Evolutionary conservation across 2,797 vertebrate genomes (phyloP).

Genomic region (Mionectes olivaceus): DNA sequence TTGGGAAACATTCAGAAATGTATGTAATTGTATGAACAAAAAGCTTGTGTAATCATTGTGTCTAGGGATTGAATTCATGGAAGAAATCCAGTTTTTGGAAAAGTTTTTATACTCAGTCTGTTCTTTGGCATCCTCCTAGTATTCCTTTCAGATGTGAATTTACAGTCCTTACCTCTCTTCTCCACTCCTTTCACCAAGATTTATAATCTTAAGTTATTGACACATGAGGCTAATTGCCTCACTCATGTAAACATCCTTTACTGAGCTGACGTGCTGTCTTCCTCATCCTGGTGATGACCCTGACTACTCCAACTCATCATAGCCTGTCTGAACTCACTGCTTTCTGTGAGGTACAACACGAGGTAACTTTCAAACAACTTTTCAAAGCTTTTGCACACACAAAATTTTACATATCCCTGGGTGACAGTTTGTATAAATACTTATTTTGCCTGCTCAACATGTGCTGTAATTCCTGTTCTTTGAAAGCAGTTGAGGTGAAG

Average conservation of each 20-base stretch:
- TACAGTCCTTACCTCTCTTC: neutral
- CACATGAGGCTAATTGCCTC: neutral
- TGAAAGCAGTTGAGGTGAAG: neutral
- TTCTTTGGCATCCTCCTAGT: neutral
- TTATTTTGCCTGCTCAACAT: neutral
- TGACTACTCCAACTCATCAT: neutral
- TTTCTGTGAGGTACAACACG: neutral
- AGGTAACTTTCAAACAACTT: neutral
- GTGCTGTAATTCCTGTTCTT: neutral
- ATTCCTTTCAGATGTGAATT: neutral
- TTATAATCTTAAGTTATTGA: neutral
- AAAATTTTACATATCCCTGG: neutral
- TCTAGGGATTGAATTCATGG: neutral
- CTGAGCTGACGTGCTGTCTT: neutral
- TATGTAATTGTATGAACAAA: neutral
- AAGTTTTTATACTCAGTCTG: neutral
- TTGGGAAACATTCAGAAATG: neutral
- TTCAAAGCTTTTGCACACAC: neutral
- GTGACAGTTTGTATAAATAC: neutral
- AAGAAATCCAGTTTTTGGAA: neutral
- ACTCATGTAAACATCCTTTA: neutral
- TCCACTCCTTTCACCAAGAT: neutral
- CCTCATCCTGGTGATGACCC: neutral
- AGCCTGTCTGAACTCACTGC: neutral
- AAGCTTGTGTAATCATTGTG: neutral